phyloP scores from a whole-genome alignment of 1,140 invertebrate genomes.

The Gryllus bimaculatus region DNA sequence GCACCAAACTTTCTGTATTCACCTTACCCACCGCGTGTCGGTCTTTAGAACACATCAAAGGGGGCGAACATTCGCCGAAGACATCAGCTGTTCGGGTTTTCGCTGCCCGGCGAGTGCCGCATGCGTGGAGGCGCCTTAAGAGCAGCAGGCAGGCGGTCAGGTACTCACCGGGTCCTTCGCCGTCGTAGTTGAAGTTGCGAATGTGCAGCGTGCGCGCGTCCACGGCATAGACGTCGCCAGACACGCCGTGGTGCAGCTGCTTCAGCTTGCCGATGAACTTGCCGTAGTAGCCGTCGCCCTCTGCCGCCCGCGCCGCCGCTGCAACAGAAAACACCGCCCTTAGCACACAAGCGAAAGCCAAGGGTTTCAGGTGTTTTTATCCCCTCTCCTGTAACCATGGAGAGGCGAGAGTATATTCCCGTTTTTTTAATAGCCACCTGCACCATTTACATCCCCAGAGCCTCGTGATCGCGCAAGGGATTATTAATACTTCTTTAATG shows the following conservation, averaged over 20 bases:
- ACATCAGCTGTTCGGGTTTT: too few species aligned
- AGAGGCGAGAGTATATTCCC: background rate
- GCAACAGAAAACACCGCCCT: background rate
- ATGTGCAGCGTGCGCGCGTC: conserved; percentile 78
- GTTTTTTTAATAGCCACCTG: too few species aligned
- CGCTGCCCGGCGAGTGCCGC: too few species aligned
- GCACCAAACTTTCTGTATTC: too few species aligned
- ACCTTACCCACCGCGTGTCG: too few species aligned
- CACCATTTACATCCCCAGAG: too few species aligned
- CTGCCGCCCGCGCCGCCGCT: conserved; percentile 4
- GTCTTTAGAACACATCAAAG: too few species aligned
- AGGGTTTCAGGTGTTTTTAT: background rate
- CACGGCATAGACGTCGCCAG: conserved; percentile 76
- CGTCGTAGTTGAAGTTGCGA: conserved; percentile 80
- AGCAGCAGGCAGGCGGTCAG: background rate
- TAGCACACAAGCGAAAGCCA: background rate
- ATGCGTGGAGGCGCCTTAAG: background rate
- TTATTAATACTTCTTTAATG: too few species aligned
- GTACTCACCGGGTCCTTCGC: conserved; percentile 59
- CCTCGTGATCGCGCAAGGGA: too few species aligned
- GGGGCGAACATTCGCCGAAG: too few species aligned
- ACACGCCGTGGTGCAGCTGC: conserved; percentile 69
- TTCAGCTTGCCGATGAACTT: conserved; percentile 67
- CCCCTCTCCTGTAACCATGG: background rate
- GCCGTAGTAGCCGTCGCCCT: conserved; percentile 51